Evolutionary conservation across 1,140 invertebrate species (phyloP), one percentile per base, ranked within the genome.

Genomic region (Pteromalus puparum): DNA sequence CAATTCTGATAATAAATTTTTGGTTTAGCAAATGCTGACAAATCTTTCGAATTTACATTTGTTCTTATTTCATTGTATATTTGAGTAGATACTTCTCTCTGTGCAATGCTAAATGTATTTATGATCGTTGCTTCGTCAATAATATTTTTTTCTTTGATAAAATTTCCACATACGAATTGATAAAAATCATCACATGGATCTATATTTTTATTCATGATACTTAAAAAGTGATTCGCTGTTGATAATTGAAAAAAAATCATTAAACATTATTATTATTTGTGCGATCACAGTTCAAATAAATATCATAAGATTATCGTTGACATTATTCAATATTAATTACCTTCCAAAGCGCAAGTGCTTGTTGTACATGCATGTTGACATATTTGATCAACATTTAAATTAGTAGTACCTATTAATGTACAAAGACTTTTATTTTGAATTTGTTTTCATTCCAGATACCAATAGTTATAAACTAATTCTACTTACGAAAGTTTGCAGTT

Each of bases 121-220:
- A 48, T 77, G 9, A 46, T 38, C 9, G 38, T 75, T 10, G 28
- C 30, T 61, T 53, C 97, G 81, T 95, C 95, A 0, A 95, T 94
- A 61, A 95, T 95, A 4, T 90, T 87, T 0, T 91, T 94, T 1
- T 83, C 38, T 77, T 91, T 88, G 0, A 90, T 70, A 34, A 91
- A 91, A 26, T 88, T 87, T 34, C 91, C 91, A 72, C 91, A 97
- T 1, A 96, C 95, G 86, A 96, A 97, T 86, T 95, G 90, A 92
- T 97, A 97, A 91, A 98, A 98, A 90, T 98, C 96, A 13, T 96
- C 94, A 89, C 97, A 98, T 0, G 97, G 97, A 84, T 96, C 92
- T 1, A 95, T 93, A 1, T 87, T 87, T 13, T 87, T 81, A 82
- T 95, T 92, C 90, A 95, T 94, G 82, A 93, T 94, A 5, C 42